Conservation (phyloP, 2,888 invertebrate genomes). For the Patella depressa region DNA sequence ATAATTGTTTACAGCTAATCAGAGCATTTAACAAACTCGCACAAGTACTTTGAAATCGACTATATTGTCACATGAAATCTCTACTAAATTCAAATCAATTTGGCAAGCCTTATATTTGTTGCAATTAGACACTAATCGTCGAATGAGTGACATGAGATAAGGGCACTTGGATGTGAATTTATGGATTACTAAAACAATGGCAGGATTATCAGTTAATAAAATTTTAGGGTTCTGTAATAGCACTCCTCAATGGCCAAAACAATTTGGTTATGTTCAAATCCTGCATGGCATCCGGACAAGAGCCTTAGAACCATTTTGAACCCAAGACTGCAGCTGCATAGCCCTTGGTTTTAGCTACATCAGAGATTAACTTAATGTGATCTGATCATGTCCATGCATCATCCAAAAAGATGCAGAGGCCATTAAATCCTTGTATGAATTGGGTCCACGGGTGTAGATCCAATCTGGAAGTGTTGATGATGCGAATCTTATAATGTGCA, state of each 20-base stretch:
- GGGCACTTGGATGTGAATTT: conserved; percentile 7
- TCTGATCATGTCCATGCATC: background rate
- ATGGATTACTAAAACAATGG: conserved; percentile 3
- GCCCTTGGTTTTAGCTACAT: background rate
- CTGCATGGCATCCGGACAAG: background rate
- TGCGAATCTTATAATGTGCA: background rate
- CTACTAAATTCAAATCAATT: too few relatives aligned
- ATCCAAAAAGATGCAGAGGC: background rate
- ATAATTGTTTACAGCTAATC: too few relatives aligned
- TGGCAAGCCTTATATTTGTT: too few relatives aligned
- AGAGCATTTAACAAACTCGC: too few relatives aligned
- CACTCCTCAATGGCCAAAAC: background rate
- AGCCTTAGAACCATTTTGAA: background rate
- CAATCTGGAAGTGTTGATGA: background rate
- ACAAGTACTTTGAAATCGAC: too few relatives aligned
- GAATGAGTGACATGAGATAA: background rate
- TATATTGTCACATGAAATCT: too few relatives aligned
- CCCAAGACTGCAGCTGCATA: conserved; percentile 16
- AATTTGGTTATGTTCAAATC: conserved; percentile 3
- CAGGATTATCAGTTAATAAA: background rate
- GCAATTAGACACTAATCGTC: background rate
- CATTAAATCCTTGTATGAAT: background rate
- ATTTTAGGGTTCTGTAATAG: background rate
- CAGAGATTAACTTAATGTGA: conserved; percentile 2
- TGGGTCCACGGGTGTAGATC: background rate